Evolutionary conservation across 2,888 invertebrate genomes (phyloP).

Genomic region (Ecliptopera silaceata): DNA sequence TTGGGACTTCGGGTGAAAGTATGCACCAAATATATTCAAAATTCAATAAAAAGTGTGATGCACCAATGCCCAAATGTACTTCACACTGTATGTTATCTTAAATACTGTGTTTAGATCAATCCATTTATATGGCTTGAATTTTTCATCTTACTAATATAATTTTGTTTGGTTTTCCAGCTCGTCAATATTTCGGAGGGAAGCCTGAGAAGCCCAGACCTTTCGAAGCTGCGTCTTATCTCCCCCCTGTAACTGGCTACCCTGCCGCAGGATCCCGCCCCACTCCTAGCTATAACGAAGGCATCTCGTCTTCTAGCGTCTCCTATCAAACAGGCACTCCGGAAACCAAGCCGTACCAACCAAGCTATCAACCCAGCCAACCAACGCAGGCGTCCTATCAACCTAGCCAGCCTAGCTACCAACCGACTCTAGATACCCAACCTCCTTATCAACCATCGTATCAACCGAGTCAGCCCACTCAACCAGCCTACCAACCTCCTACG

Average conservation of each 20-base stretch:
- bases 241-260: constrained; percentile 72
- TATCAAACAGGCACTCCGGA: constrained; percentile 39
- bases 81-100: neutral
- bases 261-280: constrained; percentile 69
- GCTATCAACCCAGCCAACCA: constrained; percentile 41
- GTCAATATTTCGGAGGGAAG: constrained; percentile 85
- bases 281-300: constrained; percentile 68
- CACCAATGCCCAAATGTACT: too few species aligned
- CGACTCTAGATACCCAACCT: constrained; percentile 38
- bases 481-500: constrained; percentile 24
- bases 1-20: constrained; percentile 26
- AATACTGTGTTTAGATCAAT: constrained; percentile 12
- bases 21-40: neutral
- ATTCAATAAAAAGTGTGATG: too few species aligned
- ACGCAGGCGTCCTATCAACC: constrained; percentile 39
- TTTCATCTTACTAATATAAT: constrained; percentile 16
- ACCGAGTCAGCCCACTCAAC: constrained; percentile 46
- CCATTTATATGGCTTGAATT: neutral
- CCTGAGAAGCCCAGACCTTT: constrained; percentile 89
- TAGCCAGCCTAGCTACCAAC: constrained; percentile 44
- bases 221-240: constrained; percentile 70
- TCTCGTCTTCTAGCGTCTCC: constrained; percentile 38
- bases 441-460: constrained; percentile 43
- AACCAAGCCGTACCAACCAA: constrained; percentile 40
- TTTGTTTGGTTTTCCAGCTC: constrained; percentile 77